Evolutionary conservation across 2,888 invertebrate genomes (phyloP), one percentile per base, ranked within the genome.

Genomic region (Apomyelois bistriatella): DNA sequence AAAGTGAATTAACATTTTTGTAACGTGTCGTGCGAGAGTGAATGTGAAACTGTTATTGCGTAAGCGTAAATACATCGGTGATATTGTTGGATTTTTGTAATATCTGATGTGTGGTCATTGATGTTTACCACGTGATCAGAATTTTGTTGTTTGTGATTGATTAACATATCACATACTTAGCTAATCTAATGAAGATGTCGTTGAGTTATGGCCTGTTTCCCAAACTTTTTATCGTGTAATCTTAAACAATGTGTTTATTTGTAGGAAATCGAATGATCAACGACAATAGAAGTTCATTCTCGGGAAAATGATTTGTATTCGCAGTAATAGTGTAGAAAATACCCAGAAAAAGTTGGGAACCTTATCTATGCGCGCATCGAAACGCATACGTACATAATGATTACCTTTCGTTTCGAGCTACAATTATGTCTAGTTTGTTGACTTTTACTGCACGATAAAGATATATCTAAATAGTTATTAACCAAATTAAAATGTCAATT

Each of bases 1-100:
- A 87, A 87, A 86, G 89, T 88, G 87, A 87, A 86, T 85, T 82
- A 74, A 79, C 72, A 78, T 79, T 75, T 76, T 79, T 63, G 55
- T 55, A 68, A 66, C 70, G 73, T 77, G 69, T 66, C 73, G 80
- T 78, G 82, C 75, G 82, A 80, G 82, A 85, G 89, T 88, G 86
- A 83, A 84, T 79, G 86, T 87, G 84, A 82, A 84, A 84, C 70
- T 70, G 66, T 54, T 69, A 73, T 88, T 89, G 76, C 83, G 79
- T 82, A 88, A 89, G 61, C 60, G 60, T 64, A 64, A 72, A 76
- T 66, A 73, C 72, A 70, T 70, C 61, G 58, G 66, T 72, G 69
- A 67, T 73, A 67, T 70, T 64, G 66, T 76, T 74, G 74, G 72
- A 68, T 75, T 74, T 76, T 71, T 59, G 32, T 64, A 58, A 62